A percentile compares a stretch with the other conserved stretches of the same genome.
Conservation (phyloP, 1,140 invertebrate genomes). For the Ephestia elutella region DNA sequence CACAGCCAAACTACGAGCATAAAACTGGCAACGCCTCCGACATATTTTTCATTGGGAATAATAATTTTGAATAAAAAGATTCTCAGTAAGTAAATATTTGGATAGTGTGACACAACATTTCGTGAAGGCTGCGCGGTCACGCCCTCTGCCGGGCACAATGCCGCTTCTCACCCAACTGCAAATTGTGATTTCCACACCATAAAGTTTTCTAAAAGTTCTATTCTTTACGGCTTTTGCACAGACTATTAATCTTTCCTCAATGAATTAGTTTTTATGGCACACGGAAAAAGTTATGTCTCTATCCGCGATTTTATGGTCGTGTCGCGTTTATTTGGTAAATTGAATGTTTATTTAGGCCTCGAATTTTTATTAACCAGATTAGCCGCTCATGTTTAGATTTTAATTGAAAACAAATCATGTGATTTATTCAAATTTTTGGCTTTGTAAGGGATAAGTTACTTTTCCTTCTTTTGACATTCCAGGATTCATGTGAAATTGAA, state of each 20-base stretch:
- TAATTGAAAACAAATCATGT: no score
- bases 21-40: slow-evolving; percentile 13
- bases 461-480: no score
- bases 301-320: slow-evolving; percentile 10
- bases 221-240: slow-evolving; percentile 15
- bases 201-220: slow-evolving; percentile 53
- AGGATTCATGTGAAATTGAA: no score
- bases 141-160: slow-evolving; percentile 54
- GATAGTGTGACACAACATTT: slow-evolving; percentile 60
- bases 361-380: no score
- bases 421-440: no score
- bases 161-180: slow-evolving; percentile 49
- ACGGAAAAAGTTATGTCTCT: slow-evolving; percentile 23
- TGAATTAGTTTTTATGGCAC: slow-evolving; percentile 36
- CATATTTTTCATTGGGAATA: not conserved
- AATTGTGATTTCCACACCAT: slow-evolving; percentile 69
- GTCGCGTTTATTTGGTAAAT: not conserved
- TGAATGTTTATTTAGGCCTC: slow-evolving; percentile 1
- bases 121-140: slow-evolving; percentile 42
- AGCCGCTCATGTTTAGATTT: no score
- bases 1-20: slow-evolving; percentile 6
- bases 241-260: slow-evolving; percentile 59
- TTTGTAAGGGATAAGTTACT: no score
- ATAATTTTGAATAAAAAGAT: slow-evolving; percentile 37
- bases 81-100: slow-evolving; percentile 65